Evolutionary conservation across 35 echinoderm and acorn worm genomes (phyloP).

Genomic region (Hemicentrotus pulcherrimus): DNA sequence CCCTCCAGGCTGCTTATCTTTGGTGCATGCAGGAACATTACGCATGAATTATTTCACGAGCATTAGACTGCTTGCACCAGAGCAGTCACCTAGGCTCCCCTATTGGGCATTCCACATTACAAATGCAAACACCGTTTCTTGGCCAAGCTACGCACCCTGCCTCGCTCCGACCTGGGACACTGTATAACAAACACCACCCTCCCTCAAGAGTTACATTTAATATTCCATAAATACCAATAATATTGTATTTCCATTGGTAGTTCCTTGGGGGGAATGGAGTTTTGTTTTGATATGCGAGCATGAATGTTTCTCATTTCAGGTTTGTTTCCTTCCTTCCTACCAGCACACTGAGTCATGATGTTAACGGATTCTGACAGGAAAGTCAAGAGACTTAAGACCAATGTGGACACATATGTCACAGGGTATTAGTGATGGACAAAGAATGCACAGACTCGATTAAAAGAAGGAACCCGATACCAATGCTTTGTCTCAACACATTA

Average conservation of each 20-base stretch:
- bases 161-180: not conserved
- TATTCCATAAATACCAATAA: constrained; percentile 45
- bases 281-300: not conserved
- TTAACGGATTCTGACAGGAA: not conserved
- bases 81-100: not conserved
- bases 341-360: not conserved
- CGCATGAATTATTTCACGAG: constrained; percentile 46
- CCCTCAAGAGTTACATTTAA: not conserved
- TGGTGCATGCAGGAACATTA: constrained; percentile 34
- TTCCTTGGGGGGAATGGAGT: not conserved
- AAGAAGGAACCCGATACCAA: not conserved
- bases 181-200: not conserved
- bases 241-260: constrained; percentile 21
- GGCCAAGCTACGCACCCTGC: not conserved
- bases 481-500: not conserved
- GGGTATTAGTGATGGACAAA: not conserved
- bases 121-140: constrained; percentile 31
- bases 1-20: constrained; percentile 24
- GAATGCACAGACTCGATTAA: not conserved
- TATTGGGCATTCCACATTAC: constrained; percentile 19
- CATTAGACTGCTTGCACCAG: constrained; percentile 16
- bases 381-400: not conserved
- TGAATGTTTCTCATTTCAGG: constrained; percentile 11
- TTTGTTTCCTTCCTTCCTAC: not conserved
- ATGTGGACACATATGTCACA: not conserved